Evolutionary conservation across 2,888 invertebrate genomes (phyloP).

Genomic region (Beris chalybata): DNA sequence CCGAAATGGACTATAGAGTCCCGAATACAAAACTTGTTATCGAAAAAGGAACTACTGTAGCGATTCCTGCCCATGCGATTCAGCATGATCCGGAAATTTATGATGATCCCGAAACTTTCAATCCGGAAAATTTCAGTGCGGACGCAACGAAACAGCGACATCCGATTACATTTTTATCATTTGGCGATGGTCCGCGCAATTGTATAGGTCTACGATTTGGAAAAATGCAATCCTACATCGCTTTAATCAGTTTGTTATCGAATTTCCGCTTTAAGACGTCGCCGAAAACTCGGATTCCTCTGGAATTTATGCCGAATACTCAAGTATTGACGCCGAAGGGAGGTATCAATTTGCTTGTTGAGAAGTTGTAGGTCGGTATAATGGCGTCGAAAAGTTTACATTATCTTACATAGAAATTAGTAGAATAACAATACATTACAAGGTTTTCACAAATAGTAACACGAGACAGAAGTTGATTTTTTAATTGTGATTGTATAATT

Average conservation of each 20-base stretch:
- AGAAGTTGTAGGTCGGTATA: too few relatives aligned
- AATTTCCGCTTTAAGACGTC: conserved; percentile 40
- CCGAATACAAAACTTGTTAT: conserved; percentile 46
- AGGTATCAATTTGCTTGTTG: conserved; percentile 25
- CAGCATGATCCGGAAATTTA: conserved; percentile 56
- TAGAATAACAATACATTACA: too few relatives aligned
- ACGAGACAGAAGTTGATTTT: too few relatives aligned
- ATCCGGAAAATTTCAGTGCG: conserved; percentile 55
- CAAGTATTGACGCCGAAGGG: conserved; percentile 31
- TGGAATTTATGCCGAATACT: conserved; percentile 34
- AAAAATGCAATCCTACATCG: conserved; percentile 48
- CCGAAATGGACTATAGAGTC: conserved; percentile 48
- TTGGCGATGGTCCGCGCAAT: conserved; percentile 51
- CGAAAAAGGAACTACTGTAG: conserved; percentile 48
- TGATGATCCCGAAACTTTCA: conserved; percentile 54
- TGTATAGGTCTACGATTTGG: conserved; percentile 50
- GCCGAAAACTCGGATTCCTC: not conserved
- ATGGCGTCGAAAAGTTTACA: too few relatives aligned
- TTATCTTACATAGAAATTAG: too few relatives aligned
- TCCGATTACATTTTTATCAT: conserved; percentile 51
- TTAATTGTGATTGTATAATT: too few relatives aligned
- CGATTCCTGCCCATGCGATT: conserved; percentile 51
- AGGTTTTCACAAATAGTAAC: too few relatives aligned
- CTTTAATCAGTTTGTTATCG: conserved; percentile 44
- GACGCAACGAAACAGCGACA: conserved; percentile 46